Evolutionary conservation across 2,797 vertebrate species (phyloP), one percentile per base, ranked within the genome.

Genomic region (Gymnocypris eckloni): DNA sequence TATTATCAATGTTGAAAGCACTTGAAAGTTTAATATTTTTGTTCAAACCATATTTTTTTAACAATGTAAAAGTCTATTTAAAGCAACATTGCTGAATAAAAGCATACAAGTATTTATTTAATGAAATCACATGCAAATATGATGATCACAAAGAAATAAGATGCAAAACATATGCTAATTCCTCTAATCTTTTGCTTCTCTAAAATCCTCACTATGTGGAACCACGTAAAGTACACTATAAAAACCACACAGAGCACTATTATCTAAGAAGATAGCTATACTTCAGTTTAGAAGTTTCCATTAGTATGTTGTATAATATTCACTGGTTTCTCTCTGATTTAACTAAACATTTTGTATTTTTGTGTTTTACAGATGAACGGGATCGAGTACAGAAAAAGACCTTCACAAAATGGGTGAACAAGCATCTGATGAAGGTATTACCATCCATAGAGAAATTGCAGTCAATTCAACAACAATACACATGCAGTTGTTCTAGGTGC

Each of bases 321-420:
- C 2, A 16, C 20, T 52, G 45, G 33, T 61, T 50, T 37, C 50
- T 54, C 50, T 80, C 25, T 45, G 20, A 71, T 75, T 70, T 61
- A 12, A 69, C 20, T 66, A 28, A 80, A 64, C 0, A 4, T 64
- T 45, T 37, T 56, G 39, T 52, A 7, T 37, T 48, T 79, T 33
- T 87, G 80, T 90, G 41, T 91, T 25, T 93, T 90, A 50, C 95
- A 99, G 98, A 99, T 92, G 98, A 99, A 91, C 96, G 98, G 39
- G 98, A 99, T 87, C 93, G 97, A 18, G 97, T 99, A 56, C 98
- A 99, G 95, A 99, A 99, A 92, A 99, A 99, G 93, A 99, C 98
- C 48, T 99, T 99, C 93, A 99, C 98, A 84, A 99, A 99, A 97
- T 99, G 98, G 98, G 97, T 99, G 93, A 99, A 99, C 97, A 98